Evolutionary conservation across 2,113 vertebrate species (phyloP), one percentile per base, ranked within the genome.

Genomic region (Alces alces): DNA sequence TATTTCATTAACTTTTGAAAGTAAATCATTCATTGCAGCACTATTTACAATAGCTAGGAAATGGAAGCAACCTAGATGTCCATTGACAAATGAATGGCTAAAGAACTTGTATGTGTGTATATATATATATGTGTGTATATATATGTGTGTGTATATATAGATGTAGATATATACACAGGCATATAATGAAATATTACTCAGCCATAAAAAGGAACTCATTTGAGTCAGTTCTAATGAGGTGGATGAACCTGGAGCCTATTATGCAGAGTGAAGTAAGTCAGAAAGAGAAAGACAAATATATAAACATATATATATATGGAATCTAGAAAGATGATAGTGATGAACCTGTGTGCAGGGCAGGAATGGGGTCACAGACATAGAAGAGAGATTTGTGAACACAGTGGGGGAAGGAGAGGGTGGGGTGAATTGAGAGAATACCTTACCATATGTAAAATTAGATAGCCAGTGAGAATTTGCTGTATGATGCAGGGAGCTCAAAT

Each of bases 111-210:
- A 25, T 54, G 14, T 16, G 15, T 17, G 7, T 60, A 6, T 5
- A 27, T 27, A 12, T 28, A 27, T 12, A 0, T 9, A 10, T 1
- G 1, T 28, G 6, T 45, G 43, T 45, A 3, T 23, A 3, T 16
- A 5, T n/a, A 2, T 6, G 45, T 45, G 6, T 45, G 6, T 45
- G 9, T 45, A 7, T 45, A 45, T 45, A 45, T 45, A 45, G 45
- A 45, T 45, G 2, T 15, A 60, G 2, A 14, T 60, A 28, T 28
- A 7, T 7, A 16, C 60, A 33, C 3, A 33, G 7, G n/a, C 64
- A 70, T 73, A 73, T 43, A 43, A 73, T 43, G 21, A 43, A 73
- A 73, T 73, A 73, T 73, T 73, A 43, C 21, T 43, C 21, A 73
- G 23, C 70, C 70, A 7, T 76, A 27, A 76, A 76, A 76, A 43